Percentiles rank a stretch among this genome's conserved stretches.
Evolutionary conservation across 1,140 invertebrate genomes (phyloP).

Genomic region (Listronotus oregonensis): DNA sequence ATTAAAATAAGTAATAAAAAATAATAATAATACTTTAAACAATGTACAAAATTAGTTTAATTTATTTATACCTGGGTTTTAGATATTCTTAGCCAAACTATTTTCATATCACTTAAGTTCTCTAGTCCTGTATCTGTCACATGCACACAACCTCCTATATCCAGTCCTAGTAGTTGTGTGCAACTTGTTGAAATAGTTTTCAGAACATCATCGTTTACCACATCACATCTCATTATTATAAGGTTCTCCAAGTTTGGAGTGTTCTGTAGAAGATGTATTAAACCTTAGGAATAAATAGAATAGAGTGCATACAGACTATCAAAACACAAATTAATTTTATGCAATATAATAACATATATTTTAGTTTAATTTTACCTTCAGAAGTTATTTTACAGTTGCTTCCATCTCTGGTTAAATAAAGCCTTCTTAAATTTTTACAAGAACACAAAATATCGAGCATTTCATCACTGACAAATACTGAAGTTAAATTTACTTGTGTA

Average conservation of each 20-base stretch:
- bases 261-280: constrained; percentile 30
- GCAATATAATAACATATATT: too few relatives aligned
- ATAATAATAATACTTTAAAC: too few relatives aligned
- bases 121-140: constrained; percentile 31
- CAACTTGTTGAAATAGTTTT: constrained; percentile 22
- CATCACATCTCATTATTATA: constrained; percentile 22
- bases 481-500: constrained; percentile 35
- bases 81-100: constrained; percentile 26
- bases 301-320: too few relatives aligned
- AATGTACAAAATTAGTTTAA: too few relatives aligned
- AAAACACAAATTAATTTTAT: too few relatives aligned
- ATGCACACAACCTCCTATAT: constrained; percentile 29
- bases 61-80: constrained; percentile 19
- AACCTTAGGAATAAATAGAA: constrained; percentile 1
- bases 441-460: constrained; percentile 29
- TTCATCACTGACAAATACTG: constrained; percentile 34
- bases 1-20: too few relatives aligned
- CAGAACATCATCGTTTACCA: constrained; percentile 33
- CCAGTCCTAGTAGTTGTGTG: constrained; percentile 17
- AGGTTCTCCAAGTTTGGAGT: constrained; percentile 18
- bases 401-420: constrained; percentile 27
- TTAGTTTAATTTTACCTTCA: constrained; percentile 9
- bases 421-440: constrained; percentile 27
- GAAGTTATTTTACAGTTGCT: constrained; percentile 18
- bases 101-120: constrained; percentile 15